Percentiles rank a stretch among this genome's conserved stretches.
Conservation (phyloP, 1,140 invertebrate genomes). For the Calycopis cecrops region DNA sequence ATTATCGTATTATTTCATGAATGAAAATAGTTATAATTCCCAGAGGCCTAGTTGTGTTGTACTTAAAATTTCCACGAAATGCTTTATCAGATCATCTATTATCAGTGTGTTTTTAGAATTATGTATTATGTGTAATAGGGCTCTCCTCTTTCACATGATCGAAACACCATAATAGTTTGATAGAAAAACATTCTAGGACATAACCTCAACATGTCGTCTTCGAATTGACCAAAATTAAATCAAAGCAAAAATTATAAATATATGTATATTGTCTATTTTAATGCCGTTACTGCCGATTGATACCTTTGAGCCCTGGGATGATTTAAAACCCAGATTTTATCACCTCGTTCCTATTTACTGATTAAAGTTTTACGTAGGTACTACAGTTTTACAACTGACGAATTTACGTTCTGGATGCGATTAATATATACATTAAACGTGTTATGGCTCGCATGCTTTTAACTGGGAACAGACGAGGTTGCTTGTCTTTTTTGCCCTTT, state of each 20-base stretch:
- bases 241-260: slow-evolving; percentile 34
- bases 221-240: slow-evolving; percentile 37
- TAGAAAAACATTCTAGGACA: slow-evolving; percentile 46
- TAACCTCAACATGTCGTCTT: slow-evolving; percentile 27
- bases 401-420: slow-evolving; percentile 50
- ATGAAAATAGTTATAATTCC: too few species aligned
- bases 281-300: slow-evolving; percentile 53
- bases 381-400: slow-evolving; percentile 40
- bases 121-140: slow-evolving; percentile 50
- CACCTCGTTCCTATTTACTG: slow-evolving; percentile 67
- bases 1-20: too few species aligned
- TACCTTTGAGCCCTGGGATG: slow-evolving; percentile 50
- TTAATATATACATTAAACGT: slow-evolving; percentile 48
- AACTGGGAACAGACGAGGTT: slow-evolving; percentile 64
- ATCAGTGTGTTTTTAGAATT: slow-evolving; percentile 40
- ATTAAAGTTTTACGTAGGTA: slow-evolving; percentile 71
- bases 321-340: slow-evolving; percentile 55
- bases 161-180: slow-evolving; percentile 36
- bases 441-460: slow-evolving; percentile 63
- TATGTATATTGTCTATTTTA: slow-evolving; percentile 33
- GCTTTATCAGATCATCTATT: too few species aligned
- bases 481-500: too few species aligned
- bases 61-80: too few species aligned
- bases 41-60: too few species aligned
- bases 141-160: slow-evolving; percentile 29